Evolutionary conservation across 2,113 vertebrate genomes (phyloP).

Genomic region (Pachypanchax playfairii): DNA sequence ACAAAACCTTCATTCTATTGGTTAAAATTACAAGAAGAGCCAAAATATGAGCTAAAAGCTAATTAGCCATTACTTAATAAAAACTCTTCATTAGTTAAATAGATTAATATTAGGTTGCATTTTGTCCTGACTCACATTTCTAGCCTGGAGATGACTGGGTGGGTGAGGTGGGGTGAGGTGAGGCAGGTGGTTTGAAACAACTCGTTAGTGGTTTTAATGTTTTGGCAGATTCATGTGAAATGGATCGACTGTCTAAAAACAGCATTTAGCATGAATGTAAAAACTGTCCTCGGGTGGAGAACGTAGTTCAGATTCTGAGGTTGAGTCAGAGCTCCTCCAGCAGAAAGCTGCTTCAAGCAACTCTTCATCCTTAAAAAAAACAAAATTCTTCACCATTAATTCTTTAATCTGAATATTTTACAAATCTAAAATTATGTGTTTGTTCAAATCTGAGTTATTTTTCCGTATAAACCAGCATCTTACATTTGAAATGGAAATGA

Average conservation of each 20-base stretch:
- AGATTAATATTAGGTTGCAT: no score
- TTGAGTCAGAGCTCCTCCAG: neutral
- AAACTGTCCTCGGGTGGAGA: slow-evolving; percentile 24
- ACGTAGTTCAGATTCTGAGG: slow-evolving; percentile 3
- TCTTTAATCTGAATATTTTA: neutral
- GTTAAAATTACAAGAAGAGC: no score
- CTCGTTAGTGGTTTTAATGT: neutral
- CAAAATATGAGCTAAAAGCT: neutral
- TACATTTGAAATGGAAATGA: neutral
- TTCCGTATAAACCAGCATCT: neutral
- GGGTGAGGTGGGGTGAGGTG: no score
- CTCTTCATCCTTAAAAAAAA: neutral
- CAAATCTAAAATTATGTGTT: neutral
- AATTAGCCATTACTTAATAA: no score
- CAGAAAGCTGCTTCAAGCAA: slow-evolving; percentile 9
- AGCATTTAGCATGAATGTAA: slow-evolving; percentile 44
- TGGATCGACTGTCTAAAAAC: slow-evolving; percentile 4
- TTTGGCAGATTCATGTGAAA: neutral
- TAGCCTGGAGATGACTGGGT: no score
- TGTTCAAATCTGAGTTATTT: slow-evolving; percentile 1
- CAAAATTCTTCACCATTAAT: neutral
- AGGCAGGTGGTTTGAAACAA: no score
- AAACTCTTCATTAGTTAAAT: no score
- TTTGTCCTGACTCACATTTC: no score
- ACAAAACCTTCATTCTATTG: no score